A percentile compares a stretch with the other conserved stretches of the same genome.
These are phyloP conservation scores for Mirza zaza DNA, from an alignment of 2,113 vertebrate species.

Conservation along the genomic window DNA sequence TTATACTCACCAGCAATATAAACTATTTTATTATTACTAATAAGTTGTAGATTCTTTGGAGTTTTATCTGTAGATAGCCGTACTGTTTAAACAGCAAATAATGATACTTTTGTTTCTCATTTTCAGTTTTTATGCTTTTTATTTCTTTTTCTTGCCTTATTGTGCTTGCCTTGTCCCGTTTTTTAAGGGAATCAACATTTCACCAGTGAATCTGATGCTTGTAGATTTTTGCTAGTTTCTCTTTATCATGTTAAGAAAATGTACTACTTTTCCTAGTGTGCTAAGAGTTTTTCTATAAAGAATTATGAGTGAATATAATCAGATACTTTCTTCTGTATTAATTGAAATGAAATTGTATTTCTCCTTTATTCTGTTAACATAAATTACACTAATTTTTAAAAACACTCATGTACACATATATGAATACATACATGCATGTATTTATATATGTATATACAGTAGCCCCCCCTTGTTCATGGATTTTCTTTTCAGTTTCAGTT, in stretches of 20 bases:
- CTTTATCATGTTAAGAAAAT: slow-evolving; percentile 1
- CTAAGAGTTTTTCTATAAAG: not conserved
- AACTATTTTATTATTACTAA: not conserved
- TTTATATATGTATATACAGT: not conserved
- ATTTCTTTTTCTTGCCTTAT: not conserved
- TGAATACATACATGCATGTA: not conserved
- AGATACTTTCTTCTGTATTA: not conserved
- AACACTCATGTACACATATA: not conserved
- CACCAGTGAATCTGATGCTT: not conserved
- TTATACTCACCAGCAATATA: not conserved
- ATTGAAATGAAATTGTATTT: not conserved
- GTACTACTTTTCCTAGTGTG: not conserved
- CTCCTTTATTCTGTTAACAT: not conserved
- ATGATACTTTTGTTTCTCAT: not conserved
- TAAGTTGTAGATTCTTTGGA: not conserved
- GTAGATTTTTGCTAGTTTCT: not conserved
- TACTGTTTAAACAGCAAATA: not conserved
- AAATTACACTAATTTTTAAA: not conserved
- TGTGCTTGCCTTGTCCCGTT: not conserved
- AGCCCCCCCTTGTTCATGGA: not conserved
- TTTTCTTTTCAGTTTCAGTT: not conserved
- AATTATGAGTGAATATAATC: not conserved
- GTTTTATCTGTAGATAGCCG: not conserved
- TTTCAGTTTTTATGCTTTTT: not conserved
- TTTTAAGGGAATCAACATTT: not conserved